These are phyloP conservation scores for Scaptomyza tumidula DNA, from an alignment of 2,888 invertebrate genomes.

Conservation along the genomic window DNA sequence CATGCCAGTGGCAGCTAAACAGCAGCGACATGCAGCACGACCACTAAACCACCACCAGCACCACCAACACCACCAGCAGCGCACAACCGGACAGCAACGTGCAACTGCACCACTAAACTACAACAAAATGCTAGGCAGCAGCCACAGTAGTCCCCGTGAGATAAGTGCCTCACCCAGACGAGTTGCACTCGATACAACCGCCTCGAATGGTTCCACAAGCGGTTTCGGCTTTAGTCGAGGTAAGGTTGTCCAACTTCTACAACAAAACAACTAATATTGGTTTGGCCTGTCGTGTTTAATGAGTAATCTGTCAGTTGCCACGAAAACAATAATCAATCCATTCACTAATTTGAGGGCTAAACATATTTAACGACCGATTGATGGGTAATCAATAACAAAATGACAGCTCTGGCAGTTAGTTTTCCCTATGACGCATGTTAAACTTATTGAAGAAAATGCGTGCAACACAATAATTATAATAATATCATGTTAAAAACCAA, in stretches of 20 bases:
- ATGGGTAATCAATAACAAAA: not conserved
- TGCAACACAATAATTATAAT: too few relatives aligned
- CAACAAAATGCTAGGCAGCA: slow-evolving; percentile 69
- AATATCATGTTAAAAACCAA: too few relatives aligned
- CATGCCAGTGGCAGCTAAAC: slow-evolving; percentile 63
- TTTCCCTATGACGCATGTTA: not conserved
- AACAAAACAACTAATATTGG: not conserved
- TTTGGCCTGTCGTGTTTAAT: not conserved
- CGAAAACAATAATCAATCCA: not conserved
- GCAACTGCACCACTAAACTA: slow-evolving; percentile 38
- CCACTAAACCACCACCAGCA: slow-evolving; percentile 51
- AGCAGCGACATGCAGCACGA: slow-evolving; percentile 63
- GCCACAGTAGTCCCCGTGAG: slow-evolving; percentile 73
- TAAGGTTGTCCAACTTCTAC: slow-evolving; percentile 56
- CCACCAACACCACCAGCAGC: slow-evolving; percentile 38
- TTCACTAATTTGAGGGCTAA: not conserved
- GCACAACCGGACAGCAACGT: slow-evolving; percentile 37
- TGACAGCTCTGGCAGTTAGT: not conserved
- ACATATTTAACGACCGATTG: not conserved
- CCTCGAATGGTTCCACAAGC: slow-evolving; percentile 81
- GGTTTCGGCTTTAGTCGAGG: slow-evolving; percentile 83
- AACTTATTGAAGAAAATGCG: not conserved
- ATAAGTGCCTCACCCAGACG: slow-evolving; percentile 79
- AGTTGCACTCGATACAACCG: slow-evolving; percentile 81
- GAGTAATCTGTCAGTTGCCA: not conserved